phyloP scores from a whole-genome alignment of 2,797 vertebrate genomes.

The Arnoldichthys spilopterus region DNA sequence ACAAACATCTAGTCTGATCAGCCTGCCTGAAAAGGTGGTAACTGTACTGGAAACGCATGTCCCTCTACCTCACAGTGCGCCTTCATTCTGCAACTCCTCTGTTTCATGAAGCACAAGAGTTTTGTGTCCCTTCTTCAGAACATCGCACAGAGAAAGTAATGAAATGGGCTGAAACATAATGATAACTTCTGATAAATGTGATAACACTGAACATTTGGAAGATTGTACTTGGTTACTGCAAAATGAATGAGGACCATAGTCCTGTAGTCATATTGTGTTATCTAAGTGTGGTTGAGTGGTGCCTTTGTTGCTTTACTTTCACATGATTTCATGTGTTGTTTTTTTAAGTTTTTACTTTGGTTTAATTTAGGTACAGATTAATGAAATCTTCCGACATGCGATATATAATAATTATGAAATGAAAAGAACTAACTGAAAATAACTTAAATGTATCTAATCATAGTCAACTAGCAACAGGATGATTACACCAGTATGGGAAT shows the following conservation, averaged over 20 bases:
- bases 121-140: neutral
- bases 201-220: neutral
- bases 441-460: neutral
- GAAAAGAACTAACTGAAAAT: neutral
- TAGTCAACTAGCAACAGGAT: neutral
- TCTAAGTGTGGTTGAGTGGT: neutral
- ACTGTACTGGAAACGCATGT: neutral
- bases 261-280: neutral
- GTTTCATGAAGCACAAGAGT: neutral
- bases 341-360: neutral
- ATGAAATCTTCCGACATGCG: neutral
- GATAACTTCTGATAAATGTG: neutral
- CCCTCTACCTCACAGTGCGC: slow-evolving; percentile 9
- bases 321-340: neutral
- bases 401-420: neutral
- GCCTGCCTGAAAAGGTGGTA: slow-evolving; percentile 1
- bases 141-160: neutral
- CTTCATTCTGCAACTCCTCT: neutral
- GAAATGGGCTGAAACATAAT: neutral
- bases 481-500: neutral
- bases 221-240: neutral
- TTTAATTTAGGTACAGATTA: neutral
- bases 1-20: neutral
- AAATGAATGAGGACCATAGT: neutral
- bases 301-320: slow-evolving; percentile 8